phyloP scores from a whole-genome alignment of 2,113 vertebrate species.

The Pleuronectes platessa region DNA sequence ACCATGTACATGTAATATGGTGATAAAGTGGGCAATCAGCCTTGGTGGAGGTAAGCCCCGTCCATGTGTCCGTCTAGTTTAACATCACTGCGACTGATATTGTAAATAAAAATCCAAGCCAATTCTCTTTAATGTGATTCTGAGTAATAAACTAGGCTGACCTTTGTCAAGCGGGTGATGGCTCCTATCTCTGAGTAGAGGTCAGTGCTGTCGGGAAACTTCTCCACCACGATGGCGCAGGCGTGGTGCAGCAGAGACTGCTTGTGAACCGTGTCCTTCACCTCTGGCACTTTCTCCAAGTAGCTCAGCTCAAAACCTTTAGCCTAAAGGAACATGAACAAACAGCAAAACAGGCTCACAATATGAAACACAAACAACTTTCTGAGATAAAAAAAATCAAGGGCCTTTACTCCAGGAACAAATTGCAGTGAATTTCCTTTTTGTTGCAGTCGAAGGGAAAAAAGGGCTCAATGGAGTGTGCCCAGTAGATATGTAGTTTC shows the following conservation, averaged over 20 bases:
- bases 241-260: conserved; percentile 96
- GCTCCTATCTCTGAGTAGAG: conserved; percentile 98
- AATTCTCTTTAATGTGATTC: neutral
- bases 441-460: conserved; percentile 38
- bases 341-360: conserved; percentile 40
- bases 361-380: conserved; percentile 44
- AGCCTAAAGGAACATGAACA: conserved; percentile 81
- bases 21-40: too few relatives aligned
- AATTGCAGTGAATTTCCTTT: conserved; percentile 70
- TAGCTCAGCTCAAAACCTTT: conserved; percentile 99
- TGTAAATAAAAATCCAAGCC: neutral
- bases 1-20: too few relatives aligned
- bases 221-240: conserved; percentile 95
- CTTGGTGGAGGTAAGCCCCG: too few relatives aligned
- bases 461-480: conserved; percentile 32
- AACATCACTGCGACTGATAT: neutral
- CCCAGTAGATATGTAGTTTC: conserved; percentile 64
- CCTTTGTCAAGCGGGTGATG: conserved; percentile 96
- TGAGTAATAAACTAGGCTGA: conserved; percentile 51
- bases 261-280: conserved; percentile 98
- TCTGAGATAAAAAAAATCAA: conserved; percentile 46
- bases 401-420: conserved; percentile 25
- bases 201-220: conserved; percentile 96
- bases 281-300: conserved; percentile 98
- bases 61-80: neutral